Evolutionary conservation across 53 echinoderm and acorn worm species (phyloP).

Genomic region (Paracentrotus lividus): DNA sequence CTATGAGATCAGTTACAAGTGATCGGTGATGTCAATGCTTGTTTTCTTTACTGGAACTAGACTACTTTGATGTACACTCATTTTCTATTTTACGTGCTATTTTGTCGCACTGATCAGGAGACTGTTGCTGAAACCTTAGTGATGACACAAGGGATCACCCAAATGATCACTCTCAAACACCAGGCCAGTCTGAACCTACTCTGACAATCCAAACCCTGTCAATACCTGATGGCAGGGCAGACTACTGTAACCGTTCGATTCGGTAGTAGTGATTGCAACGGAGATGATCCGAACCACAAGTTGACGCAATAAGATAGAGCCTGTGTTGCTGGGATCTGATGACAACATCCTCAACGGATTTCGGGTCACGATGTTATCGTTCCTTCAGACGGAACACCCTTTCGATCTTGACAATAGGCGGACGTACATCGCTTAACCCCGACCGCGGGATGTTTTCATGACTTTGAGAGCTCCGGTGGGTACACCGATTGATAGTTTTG

Average conservation of each 20-base stretch:
- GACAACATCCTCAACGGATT: background rate
- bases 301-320: too few relatives aligned
- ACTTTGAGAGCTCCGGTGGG: too few relatives aligned
- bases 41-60: too few relatives aligned
- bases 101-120: background rate
- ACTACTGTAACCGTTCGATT: too few relatives aligned
- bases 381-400: background rate
- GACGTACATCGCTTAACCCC: background rate
- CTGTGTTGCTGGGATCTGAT: too few relatives aligned
- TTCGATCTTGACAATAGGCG: background rate
- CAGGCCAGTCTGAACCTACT: background rate
- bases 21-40: too few relatives aligned
- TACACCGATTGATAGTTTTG: background rate
- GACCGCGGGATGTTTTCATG: background rate
- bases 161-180: background rate
- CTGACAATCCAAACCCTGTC: background rate
- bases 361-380: background rate
- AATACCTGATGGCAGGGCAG: background rate
- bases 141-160: background rate
- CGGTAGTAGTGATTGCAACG: too few relatives aligned
- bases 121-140: background rate
- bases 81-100: too few relatives aligned
- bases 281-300: too few relatives aligned
- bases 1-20: too few relatives aligned
- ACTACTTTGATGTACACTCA: too few relatives aligned